Base-by-base conservation (phyloP, 2,113 vertebrate species). In the Gymnogyps californianus region DNA sequence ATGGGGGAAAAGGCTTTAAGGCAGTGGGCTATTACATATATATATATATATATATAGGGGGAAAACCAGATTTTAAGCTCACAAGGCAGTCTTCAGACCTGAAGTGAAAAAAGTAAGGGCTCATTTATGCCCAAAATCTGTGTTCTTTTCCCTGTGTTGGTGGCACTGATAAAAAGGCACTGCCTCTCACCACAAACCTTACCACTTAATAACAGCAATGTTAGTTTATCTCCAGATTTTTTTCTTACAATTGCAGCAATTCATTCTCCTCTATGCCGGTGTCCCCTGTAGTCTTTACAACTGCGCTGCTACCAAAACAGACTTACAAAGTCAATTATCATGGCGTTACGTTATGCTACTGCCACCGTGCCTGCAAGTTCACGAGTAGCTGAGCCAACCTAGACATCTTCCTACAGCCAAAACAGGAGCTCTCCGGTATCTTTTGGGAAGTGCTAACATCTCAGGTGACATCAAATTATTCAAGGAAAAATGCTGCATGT, bases 321-420 rank as follows among this genome's bases (percentile, higher is more conserved):
- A 22, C 24, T 54, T 15, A 24, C 2, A 38, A 21, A 70, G 17
- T 61, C 9, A 2, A 1, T 44, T 42, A 11, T 11, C 3, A 2
- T 1, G 1, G 17, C 22, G 42, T 40, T 28, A 51, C 6, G 1
- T 47, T 13, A 16, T 17, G 31, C 10, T 29, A 16, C 10, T 67
- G 47, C 28, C 49, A 16, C 70, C 1, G 1, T 25, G 9, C 34
- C 49, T 3, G 1, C 34, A 44, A 38, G 42, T 24, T 58, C 42
- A 28, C 1, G 1, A 38, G 31, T 3, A 24, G 59, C 34, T 62
- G 42, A 66, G 17, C 17, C 74, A 47, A 14, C 20, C 11, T 22
- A 32, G 10, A 24, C 21, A 20, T 11, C 54, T 46, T 31, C 34
- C 62, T 59, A 55, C 34, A 66, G 46, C 38, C 83, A 52, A 22